Base-by-base conservation (phyloP, 2,113 vertebrate species). In the Melanocharis versteri region DNA sequence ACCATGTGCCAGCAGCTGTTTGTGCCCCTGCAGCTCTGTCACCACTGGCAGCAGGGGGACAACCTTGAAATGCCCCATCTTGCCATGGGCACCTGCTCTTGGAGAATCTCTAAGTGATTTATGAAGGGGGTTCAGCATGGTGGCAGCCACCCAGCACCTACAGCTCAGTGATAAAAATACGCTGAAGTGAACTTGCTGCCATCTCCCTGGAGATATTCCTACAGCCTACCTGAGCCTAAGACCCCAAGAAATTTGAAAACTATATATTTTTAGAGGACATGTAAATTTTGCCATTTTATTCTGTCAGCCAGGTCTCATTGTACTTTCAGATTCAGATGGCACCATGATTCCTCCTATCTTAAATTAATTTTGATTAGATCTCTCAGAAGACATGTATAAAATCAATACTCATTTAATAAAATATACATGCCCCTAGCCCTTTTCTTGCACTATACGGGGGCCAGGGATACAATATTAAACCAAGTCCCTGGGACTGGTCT, bases 401-500 rank as follows among this genome's bases (percentile, higher is more conserved):
- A 69, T n/a, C n/a, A 60, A 10, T 76, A 48, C 27, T 70, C 1
- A 20, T 44, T 51, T 57, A 53, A 79, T 53, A 72, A 66, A 64
- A 40, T 26, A 23, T 7, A 48, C 22, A 48, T 45, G 23, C 11
- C 57, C 18, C 22, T 13, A 7, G 18, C 51, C 31, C 54, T 86
- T 80, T 50, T 18, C 50, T 47, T 65, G n/a, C 9, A 16, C 62
- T 3, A 0, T 28, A 8, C 2, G 19, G 17, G 12, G 22, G 7
- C 39, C 22, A 44, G 75, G 45, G 33, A 19, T 54, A 33, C 14
- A 58, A 2, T 18, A 51, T 11, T 23, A 48, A 65, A 21, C 17
- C 0, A 0, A n/a, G 21, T 64, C 37, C 44, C 28, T 3, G 7
- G 19, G 11, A 13, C 39, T 3, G 9, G 3, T 54, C 26, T 45